Base-by-base conservation (phyloP, 2,113 vertebrate species). In the Nesoenas mayeri region DNA sequence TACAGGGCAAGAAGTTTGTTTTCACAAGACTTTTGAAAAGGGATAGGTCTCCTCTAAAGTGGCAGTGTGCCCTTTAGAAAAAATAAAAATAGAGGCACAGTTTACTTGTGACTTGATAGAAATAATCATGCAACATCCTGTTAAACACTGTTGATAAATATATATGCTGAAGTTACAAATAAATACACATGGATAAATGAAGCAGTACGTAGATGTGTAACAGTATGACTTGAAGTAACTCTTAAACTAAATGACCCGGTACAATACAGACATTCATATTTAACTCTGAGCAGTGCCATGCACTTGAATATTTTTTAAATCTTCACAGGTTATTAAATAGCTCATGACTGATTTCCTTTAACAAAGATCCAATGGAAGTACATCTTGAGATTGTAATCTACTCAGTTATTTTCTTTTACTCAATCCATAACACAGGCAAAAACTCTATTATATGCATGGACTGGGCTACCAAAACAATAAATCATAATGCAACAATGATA, bases 91-190 rank as follows among this genome's bases (percentile, higher is more conserved):
- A 93, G 73, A 87, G 89, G 97, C 97, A 98, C 79, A 97, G 95
- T 97, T 97, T 97, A 91, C 91, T 98, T 98, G 98, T 98, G 98
- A 98, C 98, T 98, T 98, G 98, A 98, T 97, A 98, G 98, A 97
- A 97, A 94, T 5, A 74, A 95, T 61, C 61, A 88, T 24, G n/a
- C 0, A 11, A 60, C 31, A 29, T 70, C 51, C 26, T 42, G 17
- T 31, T 69, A 78, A 38, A 64, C 0, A 6, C 32, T 90, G 25
- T 7, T 74, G 40, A 25, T 24, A 47, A 70, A 91, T 57, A 73
- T 3, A 19, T 44, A n/a, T 12, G 31, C 61, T 79, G 31, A 40
- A 83, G 4, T 72, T 66, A 69, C 21, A 86, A 90, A 94, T 14
- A 82, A 85, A 53, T 29, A n/a, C 11, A 67, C 5, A 72, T 1